Base-by-base conservation (phyloP, 1,140 invertebrate species). In the Heliconius congener region DNA sequence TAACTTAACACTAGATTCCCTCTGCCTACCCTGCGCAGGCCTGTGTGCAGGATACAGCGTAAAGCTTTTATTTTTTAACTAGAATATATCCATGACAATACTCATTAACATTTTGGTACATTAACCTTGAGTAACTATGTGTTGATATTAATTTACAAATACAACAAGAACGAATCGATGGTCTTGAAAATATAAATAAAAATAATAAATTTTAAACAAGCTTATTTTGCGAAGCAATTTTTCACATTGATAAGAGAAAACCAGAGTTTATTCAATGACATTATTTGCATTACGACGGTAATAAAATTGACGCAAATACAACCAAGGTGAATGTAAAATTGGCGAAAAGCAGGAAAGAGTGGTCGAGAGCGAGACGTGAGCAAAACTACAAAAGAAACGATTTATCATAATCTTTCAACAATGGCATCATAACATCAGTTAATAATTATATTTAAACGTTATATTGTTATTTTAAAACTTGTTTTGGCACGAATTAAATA, bases 251-350 rank as follows among this genome's bases (percentile, higher is more conserved):
- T 39, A 39, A 71, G 71, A 71, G 71, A 71, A 71, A 71, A 34
- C 18, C 30, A 39, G 71, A 71, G 37, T 71, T 71, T n/a, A 71
- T 71, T 71, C 71, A 77, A 75, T 81, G 50, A 78, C 79, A 77
- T 73, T 76, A 75, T 81, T 75, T 74, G 71, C 76, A 72, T 46
- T 75, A 57, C 73, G 77, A 37, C 80, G 71, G 76, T 72, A 75
- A 71, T 77, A 71, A 78, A 78, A 71, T 60, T 55, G 76, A 78
- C 79, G 80, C 60, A 78, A 81, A 81, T 78, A 78, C 71, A 60
- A 55, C 80, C 76, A 78, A 81, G 72, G 80, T 78, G 76, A 81
- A 71, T 46, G 57, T 78, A 81, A 81, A 78, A 78, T 78, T 81
- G 74, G 79, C 76, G 76, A 72, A 77, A 73, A 37, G 19, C 60